Conservation (phyloP, 2,797 vertebrate genomes). For the Gila robusta region DNA sequence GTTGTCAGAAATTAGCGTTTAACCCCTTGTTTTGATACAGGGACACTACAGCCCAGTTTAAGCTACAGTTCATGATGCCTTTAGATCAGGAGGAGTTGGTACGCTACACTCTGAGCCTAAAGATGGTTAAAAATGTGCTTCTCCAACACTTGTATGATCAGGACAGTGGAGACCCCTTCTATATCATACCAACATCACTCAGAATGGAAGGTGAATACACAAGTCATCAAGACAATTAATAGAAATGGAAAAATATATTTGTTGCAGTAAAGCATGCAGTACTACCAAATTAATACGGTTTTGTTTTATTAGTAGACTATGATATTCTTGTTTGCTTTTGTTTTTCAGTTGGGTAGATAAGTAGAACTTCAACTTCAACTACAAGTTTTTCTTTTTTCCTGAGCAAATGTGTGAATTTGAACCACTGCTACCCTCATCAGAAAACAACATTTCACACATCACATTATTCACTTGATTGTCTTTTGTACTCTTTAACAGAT, state of each 20-base stretch:
- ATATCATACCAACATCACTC: constrained; percentile 47
- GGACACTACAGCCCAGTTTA: constrained; percentile 12
- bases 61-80: constrained; percentile 55
- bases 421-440: neutral
- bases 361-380: neutral
- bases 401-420: neutral
- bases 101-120: constrained; percentile 36
- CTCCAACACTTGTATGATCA: constrained; percentile 49
- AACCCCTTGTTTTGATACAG: constrained; percentile 15
- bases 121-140: constrained; percentile 54
- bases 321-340: neutral
- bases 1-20: neutral
- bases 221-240: neutral
- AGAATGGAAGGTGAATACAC: constrained; percentile 41
- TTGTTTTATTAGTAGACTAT: neutral
- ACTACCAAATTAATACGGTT: neutral
- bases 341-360: neutral
- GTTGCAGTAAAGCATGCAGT: neutral
- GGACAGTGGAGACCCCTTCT: neutral
- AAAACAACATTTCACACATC: neutral
- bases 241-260: neutral
- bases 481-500: neutral
- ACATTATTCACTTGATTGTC: neutral
- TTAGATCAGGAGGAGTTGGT: constrained; percentile 37
- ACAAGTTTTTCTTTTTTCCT: neutral